Evolutionary conservation across 2,113 vertebrate species (phyloP).

Genomic region (Pygoscelis adeliae): DNA sequence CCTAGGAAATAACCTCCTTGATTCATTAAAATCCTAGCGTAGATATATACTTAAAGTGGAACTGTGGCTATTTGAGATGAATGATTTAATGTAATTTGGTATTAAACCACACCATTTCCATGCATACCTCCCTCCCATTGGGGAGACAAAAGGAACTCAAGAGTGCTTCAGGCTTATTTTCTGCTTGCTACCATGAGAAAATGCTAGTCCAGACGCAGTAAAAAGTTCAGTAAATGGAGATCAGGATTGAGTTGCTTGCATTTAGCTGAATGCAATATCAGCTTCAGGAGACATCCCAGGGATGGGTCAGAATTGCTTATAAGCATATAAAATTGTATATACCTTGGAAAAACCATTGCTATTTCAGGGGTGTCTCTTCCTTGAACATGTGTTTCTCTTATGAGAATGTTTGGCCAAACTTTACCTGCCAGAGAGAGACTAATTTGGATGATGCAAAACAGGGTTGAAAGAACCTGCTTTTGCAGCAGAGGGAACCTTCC

Average conservation of each 20-base stretch:
- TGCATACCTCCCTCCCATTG: neutral
- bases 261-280: neutral
- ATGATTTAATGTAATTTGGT: neutral
- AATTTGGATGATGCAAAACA: constrained; percentile 43
- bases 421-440: neutral
- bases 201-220: neutral
- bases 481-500: neutral
- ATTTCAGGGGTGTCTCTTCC: neutral
- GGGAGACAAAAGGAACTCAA: neutral
- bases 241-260: neutral
- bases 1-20: neutral
- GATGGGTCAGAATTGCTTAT: neutral
- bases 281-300: neutral
- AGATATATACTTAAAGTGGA: neutral
- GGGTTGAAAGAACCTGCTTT: neutral
- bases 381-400: neutral
- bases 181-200: neutral
- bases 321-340: neutral
- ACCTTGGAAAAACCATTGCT: neutral
- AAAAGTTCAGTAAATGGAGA: neutral
- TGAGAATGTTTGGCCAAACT: neutral
- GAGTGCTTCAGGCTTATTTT: neutral
- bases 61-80: neutral
- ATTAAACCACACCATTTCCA: neutral
- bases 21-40: neutral